Base-by-base conservation (phyloP, 2,888 invertebrate genomes). In the Rhagophthalmus giganteus region DNA sequence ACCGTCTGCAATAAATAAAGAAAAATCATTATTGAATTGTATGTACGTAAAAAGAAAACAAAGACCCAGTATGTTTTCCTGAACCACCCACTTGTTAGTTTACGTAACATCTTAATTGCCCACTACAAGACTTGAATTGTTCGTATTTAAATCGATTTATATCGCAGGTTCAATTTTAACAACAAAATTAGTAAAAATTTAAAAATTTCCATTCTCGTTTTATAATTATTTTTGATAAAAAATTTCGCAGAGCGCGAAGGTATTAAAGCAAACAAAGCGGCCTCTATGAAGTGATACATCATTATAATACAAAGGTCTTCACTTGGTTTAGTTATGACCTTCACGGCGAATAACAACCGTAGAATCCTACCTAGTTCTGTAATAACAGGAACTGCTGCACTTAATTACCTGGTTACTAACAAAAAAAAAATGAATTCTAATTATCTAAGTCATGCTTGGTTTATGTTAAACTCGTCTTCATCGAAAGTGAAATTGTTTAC, bases 361-460 rank as follows among this genome's bases (percentile, higher is more conserved):
- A 49, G 28, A 47, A 54, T 39, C 42, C 35, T 51, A 51, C 55
- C 53, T 54, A 51, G 50, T 55, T 57, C 49, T 56, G 52, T 57
- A 59, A 57, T 55, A 59, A 59, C 58, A 59, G 58, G 58, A 59
- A 59, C 58, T 57, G 26, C 52, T 53, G 46, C 46, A 50, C 49
- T 52, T 58, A 58, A 58, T 58, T 58, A 58, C 58, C 54, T 35
- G 52, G 54, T 58, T 56, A 58, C 52, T 49, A 54, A 56, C 47
- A 52, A 54, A 40, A 38, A 47, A 47, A 32, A 30, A 37, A 47
- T 47, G 35, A 37, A 44, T 35, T 30, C 27, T 48, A 48, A 53
- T 54, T 45, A 50, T 35, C 35, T 12, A 25, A 51, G 45, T 45
- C 45, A 33, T 34, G 51, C 34, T 39, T 51, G 39, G 40, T 25